phyloP scores from a whole-genome alignment of 2,113 vertebrate species.

The Limanda limanda region DNA sequence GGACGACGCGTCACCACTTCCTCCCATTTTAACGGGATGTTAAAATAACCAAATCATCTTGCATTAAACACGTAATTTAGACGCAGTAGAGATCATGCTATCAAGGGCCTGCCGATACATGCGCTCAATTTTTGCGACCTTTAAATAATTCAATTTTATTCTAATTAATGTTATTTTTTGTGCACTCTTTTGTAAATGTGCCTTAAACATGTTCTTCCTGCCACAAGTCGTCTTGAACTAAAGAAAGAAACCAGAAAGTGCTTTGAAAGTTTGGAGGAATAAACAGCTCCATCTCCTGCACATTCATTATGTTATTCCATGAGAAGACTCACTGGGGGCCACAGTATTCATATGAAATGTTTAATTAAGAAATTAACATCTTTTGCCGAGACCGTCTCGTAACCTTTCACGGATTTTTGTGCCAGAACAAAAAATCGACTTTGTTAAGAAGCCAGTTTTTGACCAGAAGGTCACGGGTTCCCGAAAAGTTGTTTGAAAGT shows the following conservation, averaged over 20 bases:
- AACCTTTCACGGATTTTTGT: not conserved
- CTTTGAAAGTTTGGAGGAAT: not conserved
- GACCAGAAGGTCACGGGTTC: not conserved
- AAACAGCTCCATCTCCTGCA: not conserved
- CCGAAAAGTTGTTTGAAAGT: slow-evolving; percentile 8
- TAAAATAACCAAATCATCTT: too few species aligned
- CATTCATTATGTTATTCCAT: not conserved
- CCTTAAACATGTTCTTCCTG: too few species aligned
- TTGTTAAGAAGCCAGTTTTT: not conserved
- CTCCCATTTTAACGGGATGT: too few species aligned
- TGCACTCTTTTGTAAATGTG: too few species aligned
- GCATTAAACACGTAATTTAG: too few species aligned
- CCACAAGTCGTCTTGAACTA: not conserved
- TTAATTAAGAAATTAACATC: not conserved
- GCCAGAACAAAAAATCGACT: not conserved
- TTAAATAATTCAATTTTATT: too few species aligned
- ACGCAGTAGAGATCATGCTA: too few species aligned
- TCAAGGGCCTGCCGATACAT: too few species aligned
- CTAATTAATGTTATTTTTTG: too few species aligned
- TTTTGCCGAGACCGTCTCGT: not conserved
- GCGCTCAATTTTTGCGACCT: too few species aligned
- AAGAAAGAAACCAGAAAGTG: not conserved
- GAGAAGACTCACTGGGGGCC: not conserved
- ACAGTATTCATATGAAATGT: not conserved
- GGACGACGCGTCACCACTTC: too few species aligned